phyloP scores from a whole-genome alignment of 1,140 invertebrate species.

The Portunus trituberculatus region DNA sequence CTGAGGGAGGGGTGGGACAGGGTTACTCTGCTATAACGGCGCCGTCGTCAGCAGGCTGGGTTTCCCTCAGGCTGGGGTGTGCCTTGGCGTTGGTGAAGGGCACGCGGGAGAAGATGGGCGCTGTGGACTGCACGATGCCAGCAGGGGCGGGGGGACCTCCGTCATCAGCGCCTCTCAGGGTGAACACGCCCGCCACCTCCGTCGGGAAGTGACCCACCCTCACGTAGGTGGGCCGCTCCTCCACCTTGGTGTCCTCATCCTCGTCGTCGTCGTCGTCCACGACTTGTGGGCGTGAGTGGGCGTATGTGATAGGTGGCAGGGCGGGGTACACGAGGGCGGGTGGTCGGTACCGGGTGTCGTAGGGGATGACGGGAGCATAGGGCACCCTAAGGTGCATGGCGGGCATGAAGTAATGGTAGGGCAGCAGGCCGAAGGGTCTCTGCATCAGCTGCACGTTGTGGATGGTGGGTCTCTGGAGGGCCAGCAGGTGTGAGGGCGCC shows the following conservation, averaged over 20 bases:
- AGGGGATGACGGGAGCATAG: background rate
- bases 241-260: background rate
- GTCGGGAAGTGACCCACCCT: constrained; percentile 30
- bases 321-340: background rate
- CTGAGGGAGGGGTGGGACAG: background rate
- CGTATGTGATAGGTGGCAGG: too few species aligned
- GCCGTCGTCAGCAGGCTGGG: background rate
- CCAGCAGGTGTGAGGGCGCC: background rate
- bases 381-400: constrained; percentile 46
- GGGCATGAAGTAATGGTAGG: background rate
- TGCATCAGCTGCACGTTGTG: constrained; percentile 33
- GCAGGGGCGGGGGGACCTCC: constrained; percentile 33
- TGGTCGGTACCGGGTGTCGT: background rate
- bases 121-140: constrained; percentile 51
- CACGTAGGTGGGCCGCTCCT: background rate
- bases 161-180: background rate
- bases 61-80: constrained; percentile 41
- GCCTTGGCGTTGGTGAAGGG: constrained; percentile 61
- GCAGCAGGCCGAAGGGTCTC: background rate
- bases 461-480: background rate
- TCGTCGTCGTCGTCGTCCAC: constrained; percentile 6
- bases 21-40: background rate
- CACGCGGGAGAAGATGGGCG: constrained; percentile 33
- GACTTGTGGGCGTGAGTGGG: background rate
- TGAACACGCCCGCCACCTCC: constrained; percentile 34